Evolutionary conservation across 2,797 vertebrate genomes (phyloP).

Genomic region (Fratercula arctica): DNA sequence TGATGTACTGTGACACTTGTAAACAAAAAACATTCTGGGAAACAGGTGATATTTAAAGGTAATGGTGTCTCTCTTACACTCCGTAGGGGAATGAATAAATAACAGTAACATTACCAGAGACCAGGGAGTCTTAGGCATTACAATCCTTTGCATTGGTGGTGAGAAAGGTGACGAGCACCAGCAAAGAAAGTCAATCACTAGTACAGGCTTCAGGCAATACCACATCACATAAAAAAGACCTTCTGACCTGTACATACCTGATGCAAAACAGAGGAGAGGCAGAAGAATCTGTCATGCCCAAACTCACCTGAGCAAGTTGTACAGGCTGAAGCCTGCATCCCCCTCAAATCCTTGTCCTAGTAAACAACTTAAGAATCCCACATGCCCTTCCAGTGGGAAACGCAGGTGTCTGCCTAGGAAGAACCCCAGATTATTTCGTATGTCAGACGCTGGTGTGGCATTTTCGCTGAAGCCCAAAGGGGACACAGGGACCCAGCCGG

Average conservation of each 20-base stretch:
- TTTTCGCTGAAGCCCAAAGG: background rate
- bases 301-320: background rate
- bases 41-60: background rate
- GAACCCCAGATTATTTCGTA: accelerated
- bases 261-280: background rate
- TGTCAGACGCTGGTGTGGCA: background rate
- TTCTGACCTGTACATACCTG: background rate
- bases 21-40: background rate
- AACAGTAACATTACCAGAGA: background rate
- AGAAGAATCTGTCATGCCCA: background rate
- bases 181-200: background rate
- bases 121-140: background rate
- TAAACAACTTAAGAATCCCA: background rate
- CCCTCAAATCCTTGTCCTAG: background rate
- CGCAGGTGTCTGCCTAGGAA: background rate
- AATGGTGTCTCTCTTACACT: background rate
- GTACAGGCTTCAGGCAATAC: background rate
- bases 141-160: background rate
- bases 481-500: accelerated
- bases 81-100: background rate
- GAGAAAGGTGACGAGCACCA: background rate
- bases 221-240: background rate
- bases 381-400: background rate
- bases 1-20: background rate
- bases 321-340: background rate